These are phyloP conservation scores for Opisthograptis luteolata DNA, from an alignment of 2,888 invertebrate genomes.

Conservation along the genomic window DNA sequence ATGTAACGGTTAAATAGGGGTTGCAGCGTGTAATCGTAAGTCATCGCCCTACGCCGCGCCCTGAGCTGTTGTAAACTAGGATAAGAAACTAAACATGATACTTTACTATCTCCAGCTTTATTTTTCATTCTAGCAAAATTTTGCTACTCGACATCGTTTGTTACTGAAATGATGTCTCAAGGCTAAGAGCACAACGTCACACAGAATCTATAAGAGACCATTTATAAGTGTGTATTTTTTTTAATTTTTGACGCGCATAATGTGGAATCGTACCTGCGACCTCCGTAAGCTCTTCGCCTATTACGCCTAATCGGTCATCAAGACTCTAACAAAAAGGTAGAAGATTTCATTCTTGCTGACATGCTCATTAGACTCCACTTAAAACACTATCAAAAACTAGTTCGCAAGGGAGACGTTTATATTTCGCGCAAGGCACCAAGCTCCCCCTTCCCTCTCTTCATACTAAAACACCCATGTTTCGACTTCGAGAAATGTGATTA, in stretches of 20 bases:
- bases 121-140: no score
- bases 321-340: no score
- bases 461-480: slow-evolving; percentile 58
- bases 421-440: slow-evolving; percentile 47
- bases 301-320: no score
- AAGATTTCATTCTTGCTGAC: slow-evolving; percentile 24
- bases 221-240: no score
- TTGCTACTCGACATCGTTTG: no score
- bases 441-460: slow-evolving; percentile 43
- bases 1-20: slow-evolving; percentile 71
- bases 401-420: slow-evolving; percentile 50
- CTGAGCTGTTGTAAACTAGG: slow-evolving; percentile 30
- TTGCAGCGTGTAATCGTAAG: slow-evolving; percentile 65
- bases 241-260: no score
- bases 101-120: no score
- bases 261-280: no score
- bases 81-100: slow-evolving; percentile 8
- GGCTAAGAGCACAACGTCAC: no score
- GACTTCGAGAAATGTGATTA: slow-evolving; percentile 71
- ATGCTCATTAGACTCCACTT: slow-evolving; percentile 51
- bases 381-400: slow-evolving; percentile 48
- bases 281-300: no score
- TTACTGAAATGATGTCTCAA: no score
- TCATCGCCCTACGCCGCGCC: slow-evolving; percentile 54
- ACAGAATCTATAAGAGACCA: no score